A percentile compares a stretch with the other conserved stretches of the same genome.
phyloP scores from a whole-genome alignment of 2,888 invertebrate genomes.

The Automeris io region DNA sequence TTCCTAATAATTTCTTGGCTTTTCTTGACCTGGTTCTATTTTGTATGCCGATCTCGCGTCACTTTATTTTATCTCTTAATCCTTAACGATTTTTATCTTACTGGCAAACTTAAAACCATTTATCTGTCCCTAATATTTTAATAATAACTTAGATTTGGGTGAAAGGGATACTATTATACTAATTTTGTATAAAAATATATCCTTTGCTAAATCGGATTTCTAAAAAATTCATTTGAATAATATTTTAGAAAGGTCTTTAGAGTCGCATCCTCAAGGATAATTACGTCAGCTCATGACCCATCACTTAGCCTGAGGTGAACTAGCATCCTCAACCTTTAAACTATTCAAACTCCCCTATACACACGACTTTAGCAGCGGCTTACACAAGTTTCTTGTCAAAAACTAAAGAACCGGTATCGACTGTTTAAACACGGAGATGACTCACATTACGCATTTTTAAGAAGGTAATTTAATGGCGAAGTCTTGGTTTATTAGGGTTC shows the following conservation, averaged over 20 bases:
- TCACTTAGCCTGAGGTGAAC: slow-evolving; percentile 37
- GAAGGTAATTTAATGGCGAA: slow-evolving; percentile 21
- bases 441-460: slow-evolving; percentile 35
- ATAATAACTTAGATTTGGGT: too few species aligned
- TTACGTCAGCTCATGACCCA: slow-evolving; percentile 52
- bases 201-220: background rate
- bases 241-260: slow-evolving; percentile 37
- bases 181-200: too few species aligned
- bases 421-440: slow-evolving; percentile 44
- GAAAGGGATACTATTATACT: too few species aligned
- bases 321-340: slow-evolving; percentile 65
- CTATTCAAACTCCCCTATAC: slow-evolving; percentile 36
- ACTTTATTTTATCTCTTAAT: too few species aligned
- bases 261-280: slow-evolving; percentile 22
- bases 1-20: too few species aligned
- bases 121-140: too few species aligned
- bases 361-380: slow-evolving; percentile 31
- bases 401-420: slow-evolving; percentile 29
- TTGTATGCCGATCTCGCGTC: too few species aligned
- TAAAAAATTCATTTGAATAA: slow-evolving; percentile 21
- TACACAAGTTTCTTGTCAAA: slow-evolving; percentile 18
- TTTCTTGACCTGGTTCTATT: too few species aligned
- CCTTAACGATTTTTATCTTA: too few species aligned
- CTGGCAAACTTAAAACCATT: too few species aligned
- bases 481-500: slow-evolving; percentile 24